Conservation (phyloP, 2,888 invertebrate genomes). For the Drosophila paucipuncta region DNA sequence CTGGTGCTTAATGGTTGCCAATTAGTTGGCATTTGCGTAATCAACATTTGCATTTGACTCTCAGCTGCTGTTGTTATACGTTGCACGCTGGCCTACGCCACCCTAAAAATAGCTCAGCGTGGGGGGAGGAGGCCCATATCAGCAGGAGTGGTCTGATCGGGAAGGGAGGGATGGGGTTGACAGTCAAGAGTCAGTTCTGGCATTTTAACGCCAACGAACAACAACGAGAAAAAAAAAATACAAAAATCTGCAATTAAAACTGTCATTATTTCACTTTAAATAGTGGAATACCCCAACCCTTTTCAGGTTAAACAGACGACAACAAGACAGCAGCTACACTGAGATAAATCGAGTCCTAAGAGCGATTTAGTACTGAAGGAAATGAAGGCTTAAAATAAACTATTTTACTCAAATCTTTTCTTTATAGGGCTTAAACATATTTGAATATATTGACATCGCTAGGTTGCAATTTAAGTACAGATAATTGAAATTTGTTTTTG, state of each 20-base stretch:
- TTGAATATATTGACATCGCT: neutral
- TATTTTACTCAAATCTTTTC: neutral
- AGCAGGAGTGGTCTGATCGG: neutral
- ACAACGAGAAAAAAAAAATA: slow-evolving; percentile 43
- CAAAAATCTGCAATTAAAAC: slow-evolving; percentile 76
- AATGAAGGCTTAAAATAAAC: neutral
- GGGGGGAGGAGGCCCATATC: neutral
- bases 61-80: neutral
- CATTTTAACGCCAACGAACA: slow-evolving; percentile 77
- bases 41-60: slow-evolving; percentile 68
- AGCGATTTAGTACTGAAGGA: neutral
- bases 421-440: neutral
- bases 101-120: slow-evolving; percentile 59
- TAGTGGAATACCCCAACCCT: slow-evolving; percentile 40
- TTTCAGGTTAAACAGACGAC: slow-evolving; percentile 17
- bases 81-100: slow-evolving; percentile 38
- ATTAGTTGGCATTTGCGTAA: slow-evolving; percentile 77
- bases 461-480: neutral
- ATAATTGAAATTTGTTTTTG: neutral
- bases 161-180: neutral
- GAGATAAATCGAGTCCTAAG: neutral
- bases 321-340: slow-evolving; percentile 25
- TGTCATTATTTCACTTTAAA: slow-evolving; percentile 79
- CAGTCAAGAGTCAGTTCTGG: slow-evolving; percentile 47
- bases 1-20: slow-evolving; percentile 65